These are phyloP conservation scores for Parapsyche elsis DNA, from an alignment of 1,140 invertebrate species.

Conservation along the genomic window DNA sequence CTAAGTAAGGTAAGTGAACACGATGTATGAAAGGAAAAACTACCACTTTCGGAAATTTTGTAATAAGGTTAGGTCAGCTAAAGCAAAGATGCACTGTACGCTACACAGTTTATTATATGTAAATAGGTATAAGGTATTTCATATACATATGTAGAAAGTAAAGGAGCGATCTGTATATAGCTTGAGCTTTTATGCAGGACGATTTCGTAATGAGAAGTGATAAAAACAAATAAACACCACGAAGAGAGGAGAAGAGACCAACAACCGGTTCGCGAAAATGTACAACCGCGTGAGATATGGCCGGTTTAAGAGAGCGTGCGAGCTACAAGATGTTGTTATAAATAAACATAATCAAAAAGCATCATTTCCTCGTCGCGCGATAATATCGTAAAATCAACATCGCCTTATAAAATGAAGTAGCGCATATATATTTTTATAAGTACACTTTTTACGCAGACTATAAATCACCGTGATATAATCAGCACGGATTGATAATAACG, in stretches of 20 bases:
- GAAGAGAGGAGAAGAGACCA: neutral
- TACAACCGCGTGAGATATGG: slow-evolving; percentile 5
- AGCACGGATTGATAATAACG: slow-evolving; percentile 1
- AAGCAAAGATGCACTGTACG: no score
- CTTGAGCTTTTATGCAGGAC: neutral
- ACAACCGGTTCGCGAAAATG: slow-evolving; percentile 4
- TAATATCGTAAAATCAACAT: neutral
- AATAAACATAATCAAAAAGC: slow-evolving; percentile 16
- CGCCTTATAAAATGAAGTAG: slow-evolving; percentile 4
- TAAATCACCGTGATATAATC: neutral
- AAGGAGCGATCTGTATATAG: neutral
- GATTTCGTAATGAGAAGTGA: slow-evolving; percentile 12
- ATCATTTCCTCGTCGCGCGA: slow-evolving; percentile 7
- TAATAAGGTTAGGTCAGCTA: no score
- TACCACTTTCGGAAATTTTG: no score
- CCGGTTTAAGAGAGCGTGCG: slow-evolving; percentile 9
- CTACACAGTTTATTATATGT: no score
- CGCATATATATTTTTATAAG: neutral
- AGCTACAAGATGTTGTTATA: slow-evolving; percentile 10
- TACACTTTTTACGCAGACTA: neutral
- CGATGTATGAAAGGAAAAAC: no score
- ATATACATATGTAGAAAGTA: neutral
- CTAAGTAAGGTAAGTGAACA: no score
- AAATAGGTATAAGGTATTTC: no score
- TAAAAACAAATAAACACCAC: slow-evolving; percentile 12